Percentiles rank a stretch among this genome's conserved stretches.
phyloP scores from a whole-genome alignment of 2,888 invertebrate species.

The Platerodrilus igneus region DNA sequence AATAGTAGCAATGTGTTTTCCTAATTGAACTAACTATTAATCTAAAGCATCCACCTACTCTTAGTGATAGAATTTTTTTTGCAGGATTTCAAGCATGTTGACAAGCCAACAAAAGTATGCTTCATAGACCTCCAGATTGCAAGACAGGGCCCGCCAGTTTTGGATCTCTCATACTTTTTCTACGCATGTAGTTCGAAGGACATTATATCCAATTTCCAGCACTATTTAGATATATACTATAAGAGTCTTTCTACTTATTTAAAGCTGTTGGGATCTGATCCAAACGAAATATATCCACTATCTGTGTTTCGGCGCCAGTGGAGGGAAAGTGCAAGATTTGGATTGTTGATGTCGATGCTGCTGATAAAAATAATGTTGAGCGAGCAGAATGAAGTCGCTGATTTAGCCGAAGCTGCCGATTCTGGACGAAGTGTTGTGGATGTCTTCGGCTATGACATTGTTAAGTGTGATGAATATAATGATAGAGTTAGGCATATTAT shows the following conservation, averaged over 20 bases:
- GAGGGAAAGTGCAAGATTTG: conserved; percentile 28
- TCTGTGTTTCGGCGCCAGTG: conserved; percentile 31
- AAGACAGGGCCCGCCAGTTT: conserved; percentile 30
- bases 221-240: conserved; percentile 37
- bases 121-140: conserved; percentile 35
- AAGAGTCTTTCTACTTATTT: conserved; percentile 32
- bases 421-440: conserved; percentile 12
- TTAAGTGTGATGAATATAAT: conserved; percentile 22
- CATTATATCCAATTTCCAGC: conserved; percentile 34
- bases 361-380: conserved; percentile 25
- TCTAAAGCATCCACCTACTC: no score
- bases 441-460: conserved; percentile 13
- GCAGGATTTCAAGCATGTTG: conserved; percentile 17
- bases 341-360: conserved; percentile 23
- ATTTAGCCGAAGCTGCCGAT: conserved; percentile 19
- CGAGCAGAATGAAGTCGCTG: conserved; percentile 21
- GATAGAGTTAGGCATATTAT: conserved; percentile 18
- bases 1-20: no score
- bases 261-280: conserved; percentile 30
- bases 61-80: no score
- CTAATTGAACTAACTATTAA: no score
- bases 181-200: conserved; percentile 36
- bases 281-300: conserved; percentile 35
- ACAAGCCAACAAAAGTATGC: conserved; percentile 24
- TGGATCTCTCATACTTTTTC: conserved; percentile 40